Base-by-base conservation (phyloP, 2,888 invertebrate genomes). In the Caenorhabditis macrosperma region DNA sequence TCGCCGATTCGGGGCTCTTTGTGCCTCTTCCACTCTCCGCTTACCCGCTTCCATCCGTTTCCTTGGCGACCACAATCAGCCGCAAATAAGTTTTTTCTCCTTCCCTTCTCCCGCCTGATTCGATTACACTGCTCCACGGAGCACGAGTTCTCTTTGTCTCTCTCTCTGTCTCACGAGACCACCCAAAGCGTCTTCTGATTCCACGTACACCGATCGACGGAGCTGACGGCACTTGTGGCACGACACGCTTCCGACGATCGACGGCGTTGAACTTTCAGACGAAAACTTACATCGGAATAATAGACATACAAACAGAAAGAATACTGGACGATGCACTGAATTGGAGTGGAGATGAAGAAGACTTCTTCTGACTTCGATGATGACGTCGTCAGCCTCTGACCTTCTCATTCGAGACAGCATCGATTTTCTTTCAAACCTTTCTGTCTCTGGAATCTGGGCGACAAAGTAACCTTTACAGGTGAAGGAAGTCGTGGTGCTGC, bases 151-250 rank as follows among this genome's bases (percentile, higher is more conserved):
- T 33, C 30, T 50, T 35, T 33, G 7, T 52, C 38, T 38, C 35
- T 28, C 28, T 52, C 17, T 17, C 38, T 52, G 10, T 38, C 17
- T 38, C n/a, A 17, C 26, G 2, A 2, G 22, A 5, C 44, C 38
- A n/a, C 35, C 22, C 15, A 24, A 20, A 24, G 44, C 12, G 60
- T 60, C 69, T 28, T 69, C 60, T 22, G 30, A 30, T 54, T 54
- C 54, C 72, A 57, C 72, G 72, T 72, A 20, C 55, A 63, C 28
- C 63, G 48, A 57, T 64, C 72, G n/a, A 55, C 44, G 57, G 72
- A 72, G 46, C 57, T 55, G 63, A 35, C 64, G 52, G 30, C 26
- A 20, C 24, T 55, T 20, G 28, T n/a, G 48, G 54, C 44, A 72
- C 72, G 64, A 57, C 72, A 64, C 72, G 64, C 63, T 46, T 61